phyloP scores from a whole-genome alignment of 1,140 invertebrate genomes.

The Meloidogyne floridensis region DNA sequence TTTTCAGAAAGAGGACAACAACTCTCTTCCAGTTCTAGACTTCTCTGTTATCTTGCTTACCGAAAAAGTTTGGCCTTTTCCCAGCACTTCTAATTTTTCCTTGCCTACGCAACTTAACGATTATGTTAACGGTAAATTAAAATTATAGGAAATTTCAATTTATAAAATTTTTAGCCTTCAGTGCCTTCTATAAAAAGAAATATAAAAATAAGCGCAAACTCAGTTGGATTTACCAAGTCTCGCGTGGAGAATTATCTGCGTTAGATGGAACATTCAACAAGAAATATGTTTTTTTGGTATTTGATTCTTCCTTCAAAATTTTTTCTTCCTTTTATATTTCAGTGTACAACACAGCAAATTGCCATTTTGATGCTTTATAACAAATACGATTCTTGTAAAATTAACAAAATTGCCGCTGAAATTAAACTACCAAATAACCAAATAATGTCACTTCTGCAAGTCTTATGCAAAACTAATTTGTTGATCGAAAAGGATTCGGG shows the following conservation, averaged over 20 bases:
- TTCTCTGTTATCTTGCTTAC: not conserved
- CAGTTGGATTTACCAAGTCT: not conserved
- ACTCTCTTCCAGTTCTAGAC: not conserved
- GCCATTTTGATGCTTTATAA: not conserved
- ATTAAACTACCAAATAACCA: not conserved
- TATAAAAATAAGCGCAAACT: slow-evolving; percentile 1
- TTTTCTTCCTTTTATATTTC: not conserved
- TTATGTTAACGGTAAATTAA: not conserved
- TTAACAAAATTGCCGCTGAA: not conserved
- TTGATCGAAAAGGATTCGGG: not conserved
- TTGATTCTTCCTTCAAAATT: not conserved
- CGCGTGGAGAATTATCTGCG: not conserved
- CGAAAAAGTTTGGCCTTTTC: not conserved
- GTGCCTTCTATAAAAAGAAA: not conserved
- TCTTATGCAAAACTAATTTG: not conserved
- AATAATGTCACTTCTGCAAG: not conserved
- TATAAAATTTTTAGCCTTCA: not conserved
- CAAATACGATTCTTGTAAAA: not conserved
- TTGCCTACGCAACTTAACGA: not conserved
- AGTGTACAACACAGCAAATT: slow-evolving; percentile 2
- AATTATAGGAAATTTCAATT: not conserved
- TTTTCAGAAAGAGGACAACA: not conserved
- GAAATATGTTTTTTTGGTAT: not conserved
- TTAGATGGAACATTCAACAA: not conserved
- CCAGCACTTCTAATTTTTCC: not conserved